Conservation (phyloP, 1,140 invertebrate genomes). For the Drosophila hydei region DNA sequence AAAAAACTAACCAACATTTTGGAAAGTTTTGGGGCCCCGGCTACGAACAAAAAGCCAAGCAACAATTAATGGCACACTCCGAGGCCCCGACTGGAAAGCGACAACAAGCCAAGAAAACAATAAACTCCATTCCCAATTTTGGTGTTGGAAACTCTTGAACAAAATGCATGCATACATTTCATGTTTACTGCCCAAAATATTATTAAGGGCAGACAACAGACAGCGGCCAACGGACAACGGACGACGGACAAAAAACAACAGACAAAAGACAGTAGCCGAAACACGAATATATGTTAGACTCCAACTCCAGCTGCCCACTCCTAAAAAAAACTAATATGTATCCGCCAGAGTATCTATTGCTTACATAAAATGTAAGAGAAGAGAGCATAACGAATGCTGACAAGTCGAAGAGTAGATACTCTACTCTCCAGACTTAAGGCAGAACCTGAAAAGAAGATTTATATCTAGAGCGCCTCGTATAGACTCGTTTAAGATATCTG, state of each 20-base stretch:
- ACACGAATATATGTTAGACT: slow-evolving; percentile 4
- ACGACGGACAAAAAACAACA: background rate
- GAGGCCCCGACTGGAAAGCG: slow-evolving; percentile 27
- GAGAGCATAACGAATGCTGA: too few species aligned
- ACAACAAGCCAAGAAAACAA: slow-evolving; percentile 43
- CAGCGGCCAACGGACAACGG: background rate
- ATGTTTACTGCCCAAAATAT: slow-evolving; percentile 10
- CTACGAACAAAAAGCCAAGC: slow-evolving; percentile 39
- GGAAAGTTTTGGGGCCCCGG: slow-evolving; percentile 57
- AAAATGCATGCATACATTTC: slow-evolving; percentile 17
- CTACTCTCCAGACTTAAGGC: too few species aligned
- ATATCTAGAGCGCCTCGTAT: too few species aligned
- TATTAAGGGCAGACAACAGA: slow-evolving; percentile 1
- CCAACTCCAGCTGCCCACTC: slow-evolving; percentile 6
- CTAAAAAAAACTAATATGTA: slow-evolving; percentile 10
- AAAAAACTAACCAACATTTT: slow-evolving; percentile 56
- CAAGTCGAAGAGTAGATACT: too few species aligned
- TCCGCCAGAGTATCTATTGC: slow-evolving; percentile 14
- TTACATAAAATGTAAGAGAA: slow-evolving; percentile 42
- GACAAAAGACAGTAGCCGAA: slow-evolving; percentile 13
- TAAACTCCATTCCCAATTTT: slow-evolving; percentile 32
- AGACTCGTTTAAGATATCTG: too few species aligned
- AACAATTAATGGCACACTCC: slow-evolving; percentile 79
- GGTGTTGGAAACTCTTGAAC: slow-evolving; percentile 37
- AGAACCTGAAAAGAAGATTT: too few species aligned